These are phyloP conservation scores for Campopleginae sp. DNA, from an alignment of 2,888 invertebrate genomes.

Conservation along the genomic window DNA sequence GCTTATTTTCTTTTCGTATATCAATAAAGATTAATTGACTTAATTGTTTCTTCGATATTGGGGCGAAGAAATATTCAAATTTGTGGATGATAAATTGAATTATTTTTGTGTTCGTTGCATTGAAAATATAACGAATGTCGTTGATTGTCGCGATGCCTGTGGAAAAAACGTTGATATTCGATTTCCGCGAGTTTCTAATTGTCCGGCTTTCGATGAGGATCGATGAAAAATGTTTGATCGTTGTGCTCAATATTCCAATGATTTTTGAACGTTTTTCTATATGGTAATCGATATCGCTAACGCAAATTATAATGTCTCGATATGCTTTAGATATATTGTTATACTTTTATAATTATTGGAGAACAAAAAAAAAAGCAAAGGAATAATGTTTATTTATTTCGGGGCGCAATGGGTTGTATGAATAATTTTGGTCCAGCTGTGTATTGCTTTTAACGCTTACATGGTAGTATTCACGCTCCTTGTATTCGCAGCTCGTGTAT, in stretches of 20 bases:
- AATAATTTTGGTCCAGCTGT: slow-evolving; percentile 72
- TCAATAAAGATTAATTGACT: neutral
- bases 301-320: slow-evolving; percentile 62
- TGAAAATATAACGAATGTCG: slow-evolving; percentile 1
- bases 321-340: slow-evolving; percentile 65
- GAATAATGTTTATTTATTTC: slow-evolving; percentile 29
- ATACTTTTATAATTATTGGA: slow-evolving; percentile 28
- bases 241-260: slow-evolving; percentile 10
- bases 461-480: slow-evolving; percentile 67
- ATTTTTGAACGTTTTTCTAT: slow-evolving; percentile 20
- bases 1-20: neutral
- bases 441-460: slow-evolving; percentile 73
- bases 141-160: slow-evolving; percentile 5
- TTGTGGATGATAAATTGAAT: neutral
- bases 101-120: neutral
- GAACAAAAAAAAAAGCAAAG: slow-evolving; percentile 24
- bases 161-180: slow-evolving; percentile 15
- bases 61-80: neutral
- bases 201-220: slow-evolving; percentile 4
- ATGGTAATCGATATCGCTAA: slow-evolving; percentile 59
- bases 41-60: neutral
- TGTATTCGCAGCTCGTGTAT: slow-evolving; percentile 49
- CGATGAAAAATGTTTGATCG: slow-evolving; percentile 17
- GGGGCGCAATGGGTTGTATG: slow-evolving; percentile 64
- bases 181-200: slow-evolving; percentile 47